Evolutionary conservation across 2,888 invertebrate species (phyloP), one percentile per base, ranked within the genome.

Genomic region (Ophion ellenae): DNA sequence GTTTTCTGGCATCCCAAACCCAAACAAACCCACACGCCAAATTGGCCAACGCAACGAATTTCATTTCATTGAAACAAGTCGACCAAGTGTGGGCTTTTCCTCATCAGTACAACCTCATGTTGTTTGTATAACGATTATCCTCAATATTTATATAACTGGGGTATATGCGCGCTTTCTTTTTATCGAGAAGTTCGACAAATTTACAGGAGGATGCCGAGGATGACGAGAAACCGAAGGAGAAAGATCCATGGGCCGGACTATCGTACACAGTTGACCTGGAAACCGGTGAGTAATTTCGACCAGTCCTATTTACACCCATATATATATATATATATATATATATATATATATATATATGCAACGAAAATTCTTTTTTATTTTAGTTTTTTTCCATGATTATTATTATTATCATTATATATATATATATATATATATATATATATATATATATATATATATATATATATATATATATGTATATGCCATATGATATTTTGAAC

Each of bases 201-300:
- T 92, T 5, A 9, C 88, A 92, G 93, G 90, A 93, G 61, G 89
- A 89, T 47, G 84, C 89, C 36, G 91, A 92, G 71, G 92, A 92
- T 45, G 67, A 81, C 7, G 90, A 90, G 17, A 87, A 90, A 86
- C 89, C 90, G 77, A 94, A 92, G 80, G 92, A 96, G 92, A 96
- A 96, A 59, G 96, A 97, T 93, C 97, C 97, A 6, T 98, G 97
- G 98, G 97, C 96, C 40, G 97, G 97, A 32, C 95, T 98, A 7
- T 96, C 97, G 0, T 97, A 98, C 94, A 97, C 97, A 86, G 96
- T 98, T 85, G 98, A 98, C 92, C 96, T 97, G 17, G 98, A 98
- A 94, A 98, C 98, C 88, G 98, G 98, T 98, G 94, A 95, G 96
- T 95, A 71, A 14, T 71, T 81, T 87, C 61, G 36, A 81, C 28